Base-by-base conservation (phyloP, 2,797 vertebrate genomes). In the Adelosebastes latens region DNA sequence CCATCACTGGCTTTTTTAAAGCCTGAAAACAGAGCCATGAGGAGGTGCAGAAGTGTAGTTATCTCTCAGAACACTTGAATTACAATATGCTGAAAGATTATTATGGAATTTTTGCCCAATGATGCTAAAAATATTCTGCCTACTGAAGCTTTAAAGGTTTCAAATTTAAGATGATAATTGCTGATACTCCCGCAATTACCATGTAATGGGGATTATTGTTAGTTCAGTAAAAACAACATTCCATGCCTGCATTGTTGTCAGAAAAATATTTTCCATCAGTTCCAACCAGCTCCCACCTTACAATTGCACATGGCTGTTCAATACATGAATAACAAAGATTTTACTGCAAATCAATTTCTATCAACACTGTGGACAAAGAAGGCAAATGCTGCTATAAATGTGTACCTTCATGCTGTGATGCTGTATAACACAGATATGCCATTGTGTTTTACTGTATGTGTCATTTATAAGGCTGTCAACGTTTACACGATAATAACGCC, bases 321-420 rank as follows among this genome's bases (percentile, higher is more conserved):
- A 42, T 22, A 67, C 64, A 80, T 61, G 24, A 82, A 80, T 63
- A 77, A 71, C 6, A 3, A 14, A 32, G 32, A 72, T 13, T 73
- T 72, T 31, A 81, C 32, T 42, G 69, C 34, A 70, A 85, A 87
- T 88, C 58, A 69, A 71, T 85, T 72, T 72, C 46, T 32, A 72
- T 85, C 75, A 68, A 63, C 31, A 27, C n/a, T 25, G 74, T 73
- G 34, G n/a, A 74, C 27, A 73, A 66, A 32, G n/a, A 61, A 68
- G 72, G 25, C 25, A 65, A 24, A 46, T 18, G 9, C 27, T 64
- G 18, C 32, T 13, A 55, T 64, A 36, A 58, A 67, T 27, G 7
- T 52, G 12, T 2, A 71, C 24, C 58, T 70, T 32, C 3, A 34
- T 24, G 11, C 5, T 12, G 4, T 8, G 3, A 27, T 62, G 22